Conservation (phyloP, 2,888 invertebrate species). For the Chorisops tibialis region DNA sequence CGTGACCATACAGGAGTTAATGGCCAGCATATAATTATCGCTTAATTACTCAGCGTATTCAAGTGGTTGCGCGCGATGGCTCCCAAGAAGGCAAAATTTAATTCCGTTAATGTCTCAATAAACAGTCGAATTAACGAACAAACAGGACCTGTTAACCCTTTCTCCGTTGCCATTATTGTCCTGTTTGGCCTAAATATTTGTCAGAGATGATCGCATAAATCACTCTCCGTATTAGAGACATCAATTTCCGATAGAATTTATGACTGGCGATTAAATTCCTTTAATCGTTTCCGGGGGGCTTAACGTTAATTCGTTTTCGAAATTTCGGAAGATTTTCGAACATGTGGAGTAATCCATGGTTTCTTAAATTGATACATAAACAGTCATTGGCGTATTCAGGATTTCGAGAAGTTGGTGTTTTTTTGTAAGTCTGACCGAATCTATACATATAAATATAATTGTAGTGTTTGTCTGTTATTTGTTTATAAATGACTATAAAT, state of each 20-base stretch:
- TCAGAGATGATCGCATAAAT: background rate
- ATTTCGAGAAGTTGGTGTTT: no score
- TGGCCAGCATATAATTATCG: constrained; percentile 34
- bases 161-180: background rate
- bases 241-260: background rate
- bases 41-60: constrained; percentile 32
- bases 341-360: no score
- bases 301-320: no score
- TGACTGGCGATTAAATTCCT: no score
- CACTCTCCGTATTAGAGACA: constrained; percentile 7
- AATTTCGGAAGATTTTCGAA: no score
- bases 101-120: constrained; percentile 35
- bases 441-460: no score
- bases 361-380: no score
- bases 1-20: constrained; percentile 29
- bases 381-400: no score
- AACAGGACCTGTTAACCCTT: constrained; percentile 20
- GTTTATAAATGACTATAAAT: no score
- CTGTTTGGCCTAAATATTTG: background rate
- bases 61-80: constrained; percentile 26
- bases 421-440: no score
- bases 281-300: no score
- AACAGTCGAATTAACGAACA: constrained; percentile 32
- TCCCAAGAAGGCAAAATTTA: constrained; percentile 30
- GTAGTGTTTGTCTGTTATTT: no score